These are phyloP conservation scores for Gymnocephalus cernua DNA, from an alignment of 2,113 vertebrate species.

Conservation along the genomic window DNA sequence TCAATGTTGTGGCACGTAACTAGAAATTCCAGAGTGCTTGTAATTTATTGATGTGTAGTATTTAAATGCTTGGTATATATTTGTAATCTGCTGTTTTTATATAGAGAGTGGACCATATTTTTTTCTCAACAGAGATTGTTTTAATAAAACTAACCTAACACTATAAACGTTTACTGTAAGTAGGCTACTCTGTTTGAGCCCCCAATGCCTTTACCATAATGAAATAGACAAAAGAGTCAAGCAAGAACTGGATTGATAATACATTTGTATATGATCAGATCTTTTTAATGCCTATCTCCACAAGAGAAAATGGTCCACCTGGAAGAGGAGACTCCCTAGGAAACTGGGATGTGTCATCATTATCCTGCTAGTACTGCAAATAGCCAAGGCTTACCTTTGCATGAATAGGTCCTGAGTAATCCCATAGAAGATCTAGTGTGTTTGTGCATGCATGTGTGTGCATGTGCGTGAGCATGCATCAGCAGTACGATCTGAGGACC, in stretches of 20 bases:
- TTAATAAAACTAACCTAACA: neutral
- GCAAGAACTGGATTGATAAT: neutral
- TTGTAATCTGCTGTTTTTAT: neutral
- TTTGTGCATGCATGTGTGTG: slow-evolving; percentile 32
- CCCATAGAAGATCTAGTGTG: slow-evolving; percentile 67
- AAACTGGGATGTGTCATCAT: slow-evolving; percentile 64
- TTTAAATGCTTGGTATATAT: neutral
- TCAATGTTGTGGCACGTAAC: neutral
- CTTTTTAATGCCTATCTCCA: neutral
- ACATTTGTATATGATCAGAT: neutral
- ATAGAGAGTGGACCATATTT: neutral
- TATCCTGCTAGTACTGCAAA: slow-evolving; percentile 75
- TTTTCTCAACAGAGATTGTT: neutral
- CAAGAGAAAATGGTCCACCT: slow-evolving; percentile 12
- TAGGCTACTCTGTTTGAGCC: neutral
- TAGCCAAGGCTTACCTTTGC: slow-evolving; percentile 78
- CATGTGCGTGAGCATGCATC: slow-evolving; percentile 39
- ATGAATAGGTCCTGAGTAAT: slow-evolving; percentile 76
- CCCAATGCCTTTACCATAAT: neutral
- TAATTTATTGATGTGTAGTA: neutral
- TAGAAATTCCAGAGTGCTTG: neutral
- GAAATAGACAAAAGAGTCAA: neutral
- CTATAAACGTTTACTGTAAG: neutral
- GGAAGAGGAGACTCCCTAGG: slow-evolving; percentile 34
- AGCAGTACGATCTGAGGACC: slow-evolving; percentile 55